These are phyloP conservation scores for Agrochola litura DNA, from an alignment of 2,888 invertebrate genomes.

Conservation along the genomic window DNA sequence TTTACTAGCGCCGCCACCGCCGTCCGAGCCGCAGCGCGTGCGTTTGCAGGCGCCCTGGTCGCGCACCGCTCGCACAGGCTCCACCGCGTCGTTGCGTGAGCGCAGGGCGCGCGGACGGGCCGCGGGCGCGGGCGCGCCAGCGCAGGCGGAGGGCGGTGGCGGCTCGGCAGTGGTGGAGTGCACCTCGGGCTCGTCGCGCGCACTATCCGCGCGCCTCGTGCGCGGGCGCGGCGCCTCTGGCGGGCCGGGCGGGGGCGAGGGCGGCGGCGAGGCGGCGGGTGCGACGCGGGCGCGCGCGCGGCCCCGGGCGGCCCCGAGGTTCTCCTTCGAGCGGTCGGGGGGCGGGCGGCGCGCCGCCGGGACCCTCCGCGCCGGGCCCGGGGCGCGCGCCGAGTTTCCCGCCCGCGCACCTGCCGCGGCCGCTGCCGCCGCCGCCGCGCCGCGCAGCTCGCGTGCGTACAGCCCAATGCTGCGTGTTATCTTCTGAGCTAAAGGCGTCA, in stretches of 20 bases:
- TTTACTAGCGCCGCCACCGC: constrained; percentile 66
- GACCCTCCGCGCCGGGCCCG: constrained; percentile 83
- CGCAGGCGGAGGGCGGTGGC: constrained; percentile 68
- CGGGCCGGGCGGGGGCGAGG: constrained; percentile 64
- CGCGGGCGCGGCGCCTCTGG: constrained; percentile 60
- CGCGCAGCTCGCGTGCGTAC: constrained; percentile 76
- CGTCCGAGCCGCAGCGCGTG: constrained; percentile 57
- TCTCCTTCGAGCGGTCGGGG: constrained; percentile 86
- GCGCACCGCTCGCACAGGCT: constrained; percentile 68
- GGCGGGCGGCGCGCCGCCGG: constrained; percentile 81
- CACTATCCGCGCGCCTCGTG: constrained; percentile 73
- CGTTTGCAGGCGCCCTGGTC: constrained; percentile 60
- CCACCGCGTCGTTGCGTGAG: constrained; percentile 74
- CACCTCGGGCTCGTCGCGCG: constrained; percentile 73
- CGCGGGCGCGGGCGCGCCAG: constrained; percentile 69
- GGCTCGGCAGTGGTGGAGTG: constrained; percentile 79
- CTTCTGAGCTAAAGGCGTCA: constrained; percentile 73
- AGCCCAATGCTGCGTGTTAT: constrained; percentile 75
- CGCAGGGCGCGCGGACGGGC: constrained; percentile 55
- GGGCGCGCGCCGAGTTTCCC: constrained; percentile 86
- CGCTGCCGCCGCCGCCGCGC: constrained; percentile 71
- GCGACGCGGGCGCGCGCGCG: constrained; percentile 79
- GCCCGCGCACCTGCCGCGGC: constrained; percentile 75
- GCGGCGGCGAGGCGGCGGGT: constrained; percentile 72
- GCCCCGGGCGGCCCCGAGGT: constrained; percentile 81